Evolutionary conservation across 2,888 invertebrate species (phyloP), one percentile per base, ranked within the genome.

Genomic region (Dimorphilus gyrociliatus): DNA sequence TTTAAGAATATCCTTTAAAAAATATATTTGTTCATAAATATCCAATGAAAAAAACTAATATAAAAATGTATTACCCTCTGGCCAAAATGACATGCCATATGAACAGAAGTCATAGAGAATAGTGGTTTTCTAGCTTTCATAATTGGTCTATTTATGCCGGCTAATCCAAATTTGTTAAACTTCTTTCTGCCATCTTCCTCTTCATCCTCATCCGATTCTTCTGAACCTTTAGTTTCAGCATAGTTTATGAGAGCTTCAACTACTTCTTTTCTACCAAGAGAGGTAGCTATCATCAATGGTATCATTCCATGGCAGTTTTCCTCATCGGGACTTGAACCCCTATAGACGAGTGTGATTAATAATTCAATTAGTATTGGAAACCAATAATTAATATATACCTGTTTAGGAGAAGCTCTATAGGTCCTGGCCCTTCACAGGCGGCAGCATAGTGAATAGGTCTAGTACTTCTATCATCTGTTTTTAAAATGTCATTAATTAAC

Each of bases 361-460:
- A n/a, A n/a, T n/a, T 15, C 16, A 1, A 32, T n/a, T 1, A 30
- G 4, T 16, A 13, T 6, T 10, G 25, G 10, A 10, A 7, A 23
- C 10, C 23, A n/a, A n/a, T 10, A 33, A n/a, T 3, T 1, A 14
- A 14, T 6, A 33, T 42, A 26, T 37, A 55, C 55, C 48, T 53
- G 30, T 47, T 44, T 1, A 66, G 38, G 2, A 67, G 45, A 18
- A 53, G 55, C 37, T 67, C 61, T 23, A 69, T 42, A 1, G 67
- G 65, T 4, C 51, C 65, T 3, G 63, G 51, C n/a, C 61, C 59
- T 29, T 59, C 55, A 41, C 67, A 68, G 2, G 60, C 68, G 4
- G 69, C 64, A 8, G 69, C 69, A 48, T 66, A 70, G 45, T 70
- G 70, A 27, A 68, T 59, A 1, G 66, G 63, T 25, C 56, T 44